These are phyloP conservation scores for Pontoporia blainvillei DNA, from an alignment of 2,113 vertebrate genomes.

Conservation along the genomic window DNA sequence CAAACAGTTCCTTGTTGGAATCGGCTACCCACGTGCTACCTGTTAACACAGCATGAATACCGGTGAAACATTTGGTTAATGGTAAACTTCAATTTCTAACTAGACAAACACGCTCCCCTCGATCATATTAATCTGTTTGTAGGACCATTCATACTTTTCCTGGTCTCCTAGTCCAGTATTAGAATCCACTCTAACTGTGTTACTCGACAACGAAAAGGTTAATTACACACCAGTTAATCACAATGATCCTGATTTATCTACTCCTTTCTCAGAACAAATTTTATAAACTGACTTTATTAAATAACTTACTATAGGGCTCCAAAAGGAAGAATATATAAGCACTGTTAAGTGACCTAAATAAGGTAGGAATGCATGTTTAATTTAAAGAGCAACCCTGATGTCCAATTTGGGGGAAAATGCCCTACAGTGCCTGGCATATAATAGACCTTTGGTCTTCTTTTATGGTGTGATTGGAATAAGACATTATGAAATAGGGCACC, in stretches of 20 bases:
- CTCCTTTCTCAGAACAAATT: background rate
- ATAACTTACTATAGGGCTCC: background rate
- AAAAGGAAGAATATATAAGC: background rate
- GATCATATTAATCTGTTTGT: background rate
- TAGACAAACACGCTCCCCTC: background rate
- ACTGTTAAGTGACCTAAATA: background rate
- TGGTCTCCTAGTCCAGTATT: background rate
- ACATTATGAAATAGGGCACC: background rate
- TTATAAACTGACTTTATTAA: background rate
- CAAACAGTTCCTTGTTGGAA: constrained; percentile 25
- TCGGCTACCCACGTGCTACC: background rate
- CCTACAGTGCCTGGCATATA: rapidly evolving
- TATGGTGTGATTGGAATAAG: background rate
- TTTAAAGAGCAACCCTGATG: background rate
- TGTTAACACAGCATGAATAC: constrained; percentile 64
- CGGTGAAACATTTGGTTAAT: constrained; percentile 60
- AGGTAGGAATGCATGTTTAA: background rate
- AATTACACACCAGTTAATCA: background rate
- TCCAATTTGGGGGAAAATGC: background rate
- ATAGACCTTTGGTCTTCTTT: background rate
- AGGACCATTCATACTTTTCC: background rate
- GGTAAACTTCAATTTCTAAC: constrained; percentile 57
- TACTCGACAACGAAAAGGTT: background rate
- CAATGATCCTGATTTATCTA: background rate
- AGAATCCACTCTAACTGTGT: background rate